Conservation (phyloP, 2,797 vertebrate genomes). For the Balearica regulorum region DNA sequence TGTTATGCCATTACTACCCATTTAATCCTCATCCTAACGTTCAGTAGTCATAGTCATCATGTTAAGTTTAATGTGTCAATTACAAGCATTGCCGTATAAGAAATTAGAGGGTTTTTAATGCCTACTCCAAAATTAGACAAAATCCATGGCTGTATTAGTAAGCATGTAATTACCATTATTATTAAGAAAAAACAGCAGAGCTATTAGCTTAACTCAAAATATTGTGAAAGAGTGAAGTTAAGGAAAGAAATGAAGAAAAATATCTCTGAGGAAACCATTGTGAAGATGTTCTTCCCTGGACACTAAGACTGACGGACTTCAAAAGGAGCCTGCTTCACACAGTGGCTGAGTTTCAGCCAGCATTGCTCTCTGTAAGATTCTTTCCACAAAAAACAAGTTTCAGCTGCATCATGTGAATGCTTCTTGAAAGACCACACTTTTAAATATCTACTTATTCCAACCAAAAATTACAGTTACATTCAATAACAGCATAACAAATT, state of each 20-base stretch:
- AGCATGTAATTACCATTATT: neutral
- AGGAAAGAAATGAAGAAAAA: neutral
- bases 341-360: neutral
- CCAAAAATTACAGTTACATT: neutral
- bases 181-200: neutral
- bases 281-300: neutral
- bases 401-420: neutral
- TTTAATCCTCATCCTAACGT: neutral
- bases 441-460: neutral
- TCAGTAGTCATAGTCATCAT: neutral
- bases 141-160: neutral
- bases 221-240: neutral
- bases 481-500: neutral
- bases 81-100: neutral
- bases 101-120: neutral
- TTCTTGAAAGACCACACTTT: neutral
- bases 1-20: neutral
- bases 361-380: neutral
- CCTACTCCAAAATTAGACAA: neutral
- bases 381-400: neutral
- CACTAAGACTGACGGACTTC: neutral
- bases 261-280: neutral
- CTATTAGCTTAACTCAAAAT: neutral
- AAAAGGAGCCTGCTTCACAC: neutral
- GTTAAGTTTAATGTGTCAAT: neutral